These are phyloP conservation scores for Byasa hedistus DNA, from an alignment of 2,888 invertebrate genomes.

Conservation along the genomic window DNA sequence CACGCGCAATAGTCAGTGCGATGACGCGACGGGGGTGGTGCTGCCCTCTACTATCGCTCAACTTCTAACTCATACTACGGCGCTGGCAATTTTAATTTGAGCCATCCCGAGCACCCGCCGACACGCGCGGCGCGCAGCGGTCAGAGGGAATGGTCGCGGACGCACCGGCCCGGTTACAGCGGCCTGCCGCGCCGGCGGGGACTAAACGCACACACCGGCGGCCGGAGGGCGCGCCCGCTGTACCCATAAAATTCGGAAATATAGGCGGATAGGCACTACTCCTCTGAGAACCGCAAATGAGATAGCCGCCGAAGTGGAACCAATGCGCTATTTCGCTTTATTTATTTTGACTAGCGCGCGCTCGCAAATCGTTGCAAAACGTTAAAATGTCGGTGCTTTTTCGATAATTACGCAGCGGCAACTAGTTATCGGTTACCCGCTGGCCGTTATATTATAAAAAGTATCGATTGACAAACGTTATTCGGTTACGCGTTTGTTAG, in stretches of 20 bases:
- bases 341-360: conserved; percentile 41
- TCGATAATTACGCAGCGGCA: conserved; percentile 28
- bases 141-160: conserved; percentile 36
- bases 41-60: conserved; percentile 65
- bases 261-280: conserved; percentile 62
- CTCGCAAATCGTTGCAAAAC: conserved; percentile 24
- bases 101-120: conserved; percentile 40
- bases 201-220: conserved; percentile 54
- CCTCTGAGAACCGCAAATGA: conserved; percentile 67
- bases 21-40: conserved; percentile 70
- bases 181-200: conserved; percentile 55
- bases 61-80: conserved; percentile 57
- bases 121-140: conserved; percentile 30
- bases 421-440: conserved; percentile 23
- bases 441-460: conserved; percentile 23
- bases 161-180: conserved; percentile 48
- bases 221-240: conserved; percentile 47
- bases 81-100: conserved; percentile 42
- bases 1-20: conserved; percentile 72
- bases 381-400: conserved; percentile 27
- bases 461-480: conserved; percentile 26
- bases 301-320: conserved; percentile 65
- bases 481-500: too few species aligned
- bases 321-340: conserved; percentile 63
- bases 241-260: conserved; percentile 78